These are phyloP conservation scores for Rynchops niger DNA, from an alignment of 2,113 vertebrate species.

Conservation along the genomic window DNA sequence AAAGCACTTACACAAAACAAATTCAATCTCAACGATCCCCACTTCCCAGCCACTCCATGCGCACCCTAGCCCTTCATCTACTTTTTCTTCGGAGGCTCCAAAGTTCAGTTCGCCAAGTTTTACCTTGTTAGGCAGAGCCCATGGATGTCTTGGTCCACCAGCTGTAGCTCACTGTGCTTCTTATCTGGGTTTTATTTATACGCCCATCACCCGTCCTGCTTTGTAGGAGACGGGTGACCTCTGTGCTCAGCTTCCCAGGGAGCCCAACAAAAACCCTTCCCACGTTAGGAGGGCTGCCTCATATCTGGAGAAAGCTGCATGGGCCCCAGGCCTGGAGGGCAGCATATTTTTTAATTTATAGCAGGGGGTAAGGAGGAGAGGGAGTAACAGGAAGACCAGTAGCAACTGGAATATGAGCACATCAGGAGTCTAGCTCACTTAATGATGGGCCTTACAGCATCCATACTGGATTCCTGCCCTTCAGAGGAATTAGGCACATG, in stretches of 20 bases:
- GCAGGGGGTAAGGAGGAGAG: not conserved
- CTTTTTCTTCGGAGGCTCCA: not conserved
- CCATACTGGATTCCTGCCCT: not conserved
- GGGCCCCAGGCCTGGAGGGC: not conserved
- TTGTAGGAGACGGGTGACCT: not conserved
- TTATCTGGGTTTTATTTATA: not conserved
- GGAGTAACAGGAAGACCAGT: not conserved
- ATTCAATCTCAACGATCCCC: rapidly evolving
- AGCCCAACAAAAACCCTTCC: not conserved
- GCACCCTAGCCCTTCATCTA: not conserved
- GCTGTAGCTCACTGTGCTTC: not conserved
- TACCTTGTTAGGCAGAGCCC: not conserved
- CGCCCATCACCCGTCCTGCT: rapidly evolving
- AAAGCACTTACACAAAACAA: not conserved
- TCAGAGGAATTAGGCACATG: not conserved
- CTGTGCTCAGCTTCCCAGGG: not conserved
- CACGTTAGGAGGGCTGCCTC: not conserved
- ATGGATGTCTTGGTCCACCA: not conserved
- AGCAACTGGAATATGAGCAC: not conserved
- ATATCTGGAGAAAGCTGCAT: not conserved
- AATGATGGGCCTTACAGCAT: not conserved
- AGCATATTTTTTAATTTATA: not conserved
- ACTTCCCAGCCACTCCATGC: not conserved
- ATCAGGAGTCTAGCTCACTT: not conserved
- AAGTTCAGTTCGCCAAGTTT: not conserved